Conservation (phyloP, 2,888 invertebrate species). For the Nowickia ferox region DNA sequence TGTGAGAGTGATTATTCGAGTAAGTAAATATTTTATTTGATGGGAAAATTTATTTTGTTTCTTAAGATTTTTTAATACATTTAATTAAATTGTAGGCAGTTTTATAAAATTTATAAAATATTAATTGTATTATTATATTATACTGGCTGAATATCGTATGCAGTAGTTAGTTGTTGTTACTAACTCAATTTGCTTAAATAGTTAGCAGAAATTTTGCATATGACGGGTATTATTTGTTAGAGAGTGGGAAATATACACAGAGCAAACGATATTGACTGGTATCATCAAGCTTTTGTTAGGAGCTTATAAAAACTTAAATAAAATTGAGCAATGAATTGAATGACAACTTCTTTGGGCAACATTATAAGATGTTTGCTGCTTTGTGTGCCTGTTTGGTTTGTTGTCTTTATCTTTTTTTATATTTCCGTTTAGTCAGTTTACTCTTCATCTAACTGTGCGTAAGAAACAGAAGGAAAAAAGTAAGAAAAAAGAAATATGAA, state of each 20-base stretch:
- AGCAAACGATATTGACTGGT: slow-evolving; percentile 28
- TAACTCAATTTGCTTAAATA: slow-evolving; percentile 33
- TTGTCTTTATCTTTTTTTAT: slow-evolving; percentile 19
- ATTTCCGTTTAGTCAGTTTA: slow-evolving; percentile 31
- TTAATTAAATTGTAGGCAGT: slow-evolving; percentile 51
- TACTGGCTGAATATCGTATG: slow-evolving; percentile 8
- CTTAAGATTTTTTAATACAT: not conserved
- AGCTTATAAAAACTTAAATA: slow-evolving; percentile 64
- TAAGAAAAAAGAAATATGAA: slow-evolving; percentile 9
- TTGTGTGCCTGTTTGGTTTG: slow-evolving; percentile 8
- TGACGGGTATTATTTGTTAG: slow-evolving; percentile 12
- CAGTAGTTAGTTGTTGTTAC: slow-evolving; percentile 22
- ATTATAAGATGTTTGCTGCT: slow-evolving; percentile 42
- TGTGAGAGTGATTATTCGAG: not conserved
- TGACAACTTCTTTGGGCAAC: slow-evolving; percentile 52
- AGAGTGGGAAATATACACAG: not conserved
- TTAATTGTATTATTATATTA: slow-evolving; percentile 16
- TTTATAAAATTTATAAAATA: slow-evolving; percentile 52
- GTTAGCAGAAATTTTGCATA: slow-evolving; percentile 19
- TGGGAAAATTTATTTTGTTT: slow-evolving; percentile 19
- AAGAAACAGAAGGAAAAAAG: not conserved
- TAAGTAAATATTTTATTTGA: slow-evolving; percentile 25
- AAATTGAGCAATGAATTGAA: slow-evolving; percentile 70
- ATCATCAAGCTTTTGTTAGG: slow-evolving; percentile 62
- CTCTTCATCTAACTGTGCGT: slow-evolving; percentile 20